Percentiles rank a stretch among this genome's conserved stretches.
These are phyloP conservation scores for Euura lappo DNA, from an alignment of 1,140 invertebrate species.

Conservation along the genomic window DNA sequence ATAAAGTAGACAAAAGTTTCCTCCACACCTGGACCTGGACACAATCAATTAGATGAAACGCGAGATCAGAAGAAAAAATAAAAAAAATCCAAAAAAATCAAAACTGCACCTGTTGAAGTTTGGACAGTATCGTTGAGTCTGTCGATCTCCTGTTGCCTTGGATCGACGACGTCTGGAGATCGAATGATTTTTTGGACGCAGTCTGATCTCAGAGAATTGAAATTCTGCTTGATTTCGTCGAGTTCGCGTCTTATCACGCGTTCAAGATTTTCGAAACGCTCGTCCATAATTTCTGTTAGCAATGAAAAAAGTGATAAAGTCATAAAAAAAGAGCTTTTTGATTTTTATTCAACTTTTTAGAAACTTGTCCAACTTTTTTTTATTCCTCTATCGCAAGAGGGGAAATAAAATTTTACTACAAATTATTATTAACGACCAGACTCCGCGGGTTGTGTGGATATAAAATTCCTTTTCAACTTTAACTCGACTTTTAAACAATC, in stretches of 20 bases:
- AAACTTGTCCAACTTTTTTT: too few species aligned
- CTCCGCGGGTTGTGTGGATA: too few species aligned
- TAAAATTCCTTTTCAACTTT: too few species aligned
- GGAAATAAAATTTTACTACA: too few species aligned
- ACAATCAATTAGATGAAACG: not conserved
- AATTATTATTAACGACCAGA: too few species aligned
- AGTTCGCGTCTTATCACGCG: slow-evolving; percentile 27
- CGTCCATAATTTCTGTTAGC: slow-evolving; percentile 37
- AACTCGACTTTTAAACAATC: too few species aligned
- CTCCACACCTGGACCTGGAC: slow-evolving; percentile 12
- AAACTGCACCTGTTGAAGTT: too few species aligned
- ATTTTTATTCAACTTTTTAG: too few species aligned
- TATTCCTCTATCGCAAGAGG: too few species aligned
- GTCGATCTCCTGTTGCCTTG: slow-evolving; percentile 33
- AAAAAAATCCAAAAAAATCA: too few species aligned
- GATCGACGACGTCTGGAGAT: slow-evolving; percentile 10
- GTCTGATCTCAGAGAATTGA: slow-evolving; percentile 10
- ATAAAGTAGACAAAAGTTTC: slow-evolving; percentile 59
- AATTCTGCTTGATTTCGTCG: slow-evolving; percentile 21
- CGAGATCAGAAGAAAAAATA: not conserved
- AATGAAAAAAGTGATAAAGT: not conserved
- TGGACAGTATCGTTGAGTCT: slow-evolving; percentile 33
- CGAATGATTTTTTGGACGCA: not conserved
- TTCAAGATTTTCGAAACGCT: slow-evolving; percentile 35
- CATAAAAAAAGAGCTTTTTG: not conserved